phyloP scores from a whole-genome alignment of 2,797 vertebrate genomes.

The Mastacembelus armatus region DNA sequence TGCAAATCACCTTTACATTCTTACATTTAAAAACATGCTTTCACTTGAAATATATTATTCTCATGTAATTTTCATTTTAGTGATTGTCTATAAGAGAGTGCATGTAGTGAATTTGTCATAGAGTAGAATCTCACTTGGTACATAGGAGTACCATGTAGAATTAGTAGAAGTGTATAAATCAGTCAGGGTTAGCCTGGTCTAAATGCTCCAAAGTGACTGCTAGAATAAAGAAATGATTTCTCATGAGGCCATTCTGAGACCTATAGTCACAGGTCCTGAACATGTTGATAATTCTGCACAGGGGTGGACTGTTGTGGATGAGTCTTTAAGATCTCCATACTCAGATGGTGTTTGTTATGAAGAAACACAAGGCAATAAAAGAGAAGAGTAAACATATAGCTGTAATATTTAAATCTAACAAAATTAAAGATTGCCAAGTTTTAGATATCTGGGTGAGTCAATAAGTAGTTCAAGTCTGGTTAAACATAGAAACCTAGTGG shows the following conservation, averaged over 20 bases:
- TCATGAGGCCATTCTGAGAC: background rate
- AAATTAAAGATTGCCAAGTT: conserved; percentile 33
- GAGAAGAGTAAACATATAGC: conserved; percentile 5
- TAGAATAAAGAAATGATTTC: background rate
- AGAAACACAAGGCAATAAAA: background rate
- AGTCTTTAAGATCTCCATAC: conserved; percentile 12
- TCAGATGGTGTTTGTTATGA: background rate
- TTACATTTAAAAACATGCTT: no score
- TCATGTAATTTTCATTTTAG: no score
- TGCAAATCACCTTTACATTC: no score
- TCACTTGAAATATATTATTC: no score
- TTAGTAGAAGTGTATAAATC: no score
- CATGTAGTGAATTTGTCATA: no score
- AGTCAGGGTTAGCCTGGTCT: background rate
- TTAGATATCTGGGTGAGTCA: conserved; percentile 16
- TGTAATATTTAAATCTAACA: conserved; percentile 12
- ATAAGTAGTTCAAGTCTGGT: conserved; percentile 8
- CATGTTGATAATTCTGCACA: conserved; percentile 31
- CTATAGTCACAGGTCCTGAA: background rate
- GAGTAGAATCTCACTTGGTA: no score
- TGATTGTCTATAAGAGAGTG: no score
- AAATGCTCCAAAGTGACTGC: background rate
- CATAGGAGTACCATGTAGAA: no score
- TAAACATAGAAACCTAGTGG: conserved; percentile 40
- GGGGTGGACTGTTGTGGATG: background rate